Evolutionary conservation across 1,140 invertebrate species (phyloP).

Genomic region (Coptotermes formosanus): DNA sequence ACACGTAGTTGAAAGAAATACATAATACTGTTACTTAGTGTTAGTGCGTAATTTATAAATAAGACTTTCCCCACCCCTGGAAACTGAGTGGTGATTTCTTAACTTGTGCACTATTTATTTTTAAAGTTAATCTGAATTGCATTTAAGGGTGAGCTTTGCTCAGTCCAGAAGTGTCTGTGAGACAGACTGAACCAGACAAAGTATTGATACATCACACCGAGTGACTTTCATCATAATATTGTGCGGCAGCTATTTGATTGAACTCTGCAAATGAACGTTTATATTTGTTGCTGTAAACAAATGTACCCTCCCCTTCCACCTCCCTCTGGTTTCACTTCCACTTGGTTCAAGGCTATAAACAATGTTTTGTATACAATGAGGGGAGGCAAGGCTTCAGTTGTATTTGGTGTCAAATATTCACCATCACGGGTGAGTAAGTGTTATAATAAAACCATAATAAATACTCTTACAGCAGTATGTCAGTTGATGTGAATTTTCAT

Average conservation of each 20-base stretch:
- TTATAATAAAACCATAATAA: slow-evolving; percentile 32
- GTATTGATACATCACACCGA: slow-evolving; percentile 15
- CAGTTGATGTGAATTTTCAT: slow-evolving; percentile 5
- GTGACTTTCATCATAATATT: slow-evolving; percentile 11
- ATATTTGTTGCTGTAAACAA: slow-evolving; percentile 3
- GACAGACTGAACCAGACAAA: slow-evolving; percentile 22
- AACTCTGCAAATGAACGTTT: slow-evolving; percentile 10
- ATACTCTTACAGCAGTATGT: slow-evolving; percentile 32
- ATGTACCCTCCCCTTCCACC: not conserved
- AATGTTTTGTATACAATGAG: slow-evolving; percentile 34
- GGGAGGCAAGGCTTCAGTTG: slow-evolving; percentile 31
- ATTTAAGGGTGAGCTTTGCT: slow-evolving; percentile 27
- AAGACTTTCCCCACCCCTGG: slow-evolving; percentile 16
- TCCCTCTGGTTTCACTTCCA: slow-evolving; percentile 26
- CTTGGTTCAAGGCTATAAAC: slow-evolving; percentile 33
- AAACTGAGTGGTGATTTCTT: slow-evolving; percentile 34
- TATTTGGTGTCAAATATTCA: slow-evolving; percentile 30
- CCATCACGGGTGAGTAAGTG: slow-evolving; percentile 31
- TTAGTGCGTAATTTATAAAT: slow-evolving; percentile 35
- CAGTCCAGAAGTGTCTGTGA: slow-evolving; percentile 27
- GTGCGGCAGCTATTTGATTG: slow-evolving; percentile 20
- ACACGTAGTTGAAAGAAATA: slow-evolving; percentile 32
- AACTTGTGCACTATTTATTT: slow-evolving; percentile 34
- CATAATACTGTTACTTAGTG: slow-evolving; percentile 34
- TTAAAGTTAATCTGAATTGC: slow-evolving; percentile 30